Percentiles rank a stretch among this genome's conserved stretches.
Conservation (phyloP, 2,797 vertebrate species). For the Cossypha heuglini region DNA sequence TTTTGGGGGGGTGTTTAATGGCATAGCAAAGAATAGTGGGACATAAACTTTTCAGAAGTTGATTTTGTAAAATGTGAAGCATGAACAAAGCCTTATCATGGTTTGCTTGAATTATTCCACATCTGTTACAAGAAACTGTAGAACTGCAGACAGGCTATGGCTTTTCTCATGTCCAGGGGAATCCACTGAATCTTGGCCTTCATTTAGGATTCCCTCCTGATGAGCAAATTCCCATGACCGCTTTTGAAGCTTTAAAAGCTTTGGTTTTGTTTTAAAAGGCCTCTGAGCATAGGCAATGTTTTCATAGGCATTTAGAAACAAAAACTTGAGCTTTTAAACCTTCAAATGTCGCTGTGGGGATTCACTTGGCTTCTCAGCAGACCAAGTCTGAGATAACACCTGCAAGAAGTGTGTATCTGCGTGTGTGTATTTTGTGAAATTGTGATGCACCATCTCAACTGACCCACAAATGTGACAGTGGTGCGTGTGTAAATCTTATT, state of each 20-base stretch:
- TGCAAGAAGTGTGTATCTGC: constrained; percentile 41
- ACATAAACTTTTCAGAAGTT: background rate
- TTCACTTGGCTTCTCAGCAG: constrained; percentile 59
- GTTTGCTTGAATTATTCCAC: background rate
- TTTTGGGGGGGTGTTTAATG: background rate
- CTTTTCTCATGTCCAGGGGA: constrained; percentile 38
- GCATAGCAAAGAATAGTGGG: background rate
- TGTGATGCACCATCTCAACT: constrained; percentile 29
- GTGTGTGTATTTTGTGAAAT: constrained; percentile 31
- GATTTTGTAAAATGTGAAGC: background rate
- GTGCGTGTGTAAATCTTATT: background rate
- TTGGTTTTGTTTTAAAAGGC: constrained; percentile 68
- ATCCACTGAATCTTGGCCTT: constrained; percentile 61
- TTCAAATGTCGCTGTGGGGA: constrained; percentile 41
- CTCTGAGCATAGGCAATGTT: constrained; percentile 62
- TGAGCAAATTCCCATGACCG: constrained; percentile 65
- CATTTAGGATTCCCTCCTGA: constrained; percentile 64
- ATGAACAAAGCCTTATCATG: background rate
- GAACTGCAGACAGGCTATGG: background rate
- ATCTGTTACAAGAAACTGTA: background rate
- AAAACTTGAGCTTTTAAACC: constrained; percentile 66
- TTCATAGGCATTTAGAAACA: constrained; percentile 67
- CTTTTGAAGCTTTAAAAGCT: constrained; percentile 70
- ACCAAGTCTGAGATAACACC: constrained; percentile 60
- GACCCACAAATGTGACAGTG: constrained; percentile 41